Evolutionary conservation across 2,888 invertebrate genomes (phyloP).

Genomic region (Calliphora vomitoria): DNA sequence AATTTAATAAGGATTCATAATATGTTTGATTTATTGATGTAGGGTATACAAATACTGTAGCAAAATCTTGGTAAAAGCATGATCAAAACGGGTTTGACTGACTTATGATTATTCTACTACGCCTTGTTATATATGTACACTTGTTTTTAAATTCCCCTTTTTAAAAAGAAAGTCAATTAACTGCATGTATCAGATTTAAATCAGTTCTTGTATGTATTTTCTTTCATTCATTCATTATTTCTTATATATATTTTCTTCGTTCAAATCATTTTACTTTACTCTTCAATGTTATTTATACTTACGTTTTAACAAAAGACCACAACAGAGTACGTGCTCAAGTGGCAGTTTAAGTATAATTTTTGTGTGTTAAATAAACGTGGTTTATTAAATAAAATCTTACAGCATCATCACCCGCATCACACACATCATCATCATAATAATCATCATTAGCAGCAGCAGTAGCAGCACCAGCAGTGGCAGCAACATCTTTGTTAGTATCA

Average conservation of each 20-base stretch:
- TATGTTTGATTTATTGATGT: no score
- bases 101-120: neutral
- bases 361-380: conserved; percentile 58
- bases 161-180: conserved; percentile 20
- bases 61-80: neutral
- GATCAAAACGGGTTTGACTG: neutral
- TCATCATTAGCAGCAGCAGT: neutral
- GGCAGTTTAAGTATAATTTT: conserved; percentile 55
- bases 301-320: conserved; percentile 61
- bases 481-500: neutral
- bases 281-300: conserved; percentile 28
- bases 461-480: neutral
- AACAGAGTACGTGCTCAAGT: conserved; percentile 67
- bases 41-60: neutral
- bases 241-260: neutral
- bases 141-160: neutral
- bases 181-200: conserved; percentile 23
- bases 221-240: neutral
- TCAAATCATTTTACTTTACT: neutral
- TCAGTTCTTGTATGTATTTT: neutral
- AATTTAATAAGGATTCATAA: no score
- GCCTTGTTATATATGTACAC: neutral
- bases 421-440: neutral
- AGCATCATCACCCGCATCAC: neutral
- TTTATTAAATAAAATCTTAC: conserved; percentile 56